Evolutionary conservation across 2,797 vertebrate genomes (phyloP), one percentile per base, ranked within the genome.

Genomic region (Sylvia borin): DNA sequence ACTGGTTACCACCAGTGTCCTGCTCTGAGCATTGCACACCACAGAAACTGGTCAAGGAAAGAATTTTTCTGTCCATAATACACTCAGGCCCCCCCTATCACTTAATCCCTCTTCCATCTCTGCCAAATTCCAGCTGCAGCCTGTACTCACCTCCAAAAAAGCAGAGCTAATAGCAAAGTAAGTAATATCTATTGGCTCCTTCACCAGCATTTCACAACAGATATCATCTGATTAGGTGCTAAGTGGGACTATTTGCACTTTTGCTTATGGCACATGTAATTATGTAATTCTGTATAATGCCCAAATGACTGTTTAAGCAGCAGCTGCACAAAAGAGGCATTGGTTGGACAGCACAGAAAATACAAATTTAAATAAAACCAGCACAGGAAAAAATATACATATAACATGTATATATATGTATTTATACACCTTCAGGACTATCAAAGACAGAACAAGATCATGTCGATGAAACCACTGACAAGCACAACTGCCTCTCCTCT

Each of bases 191-290:
- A 20, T 50, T 92, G 92, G 95, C 89, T 94, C 61, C 75, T 87
- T 48, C 3, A 0, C 77, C 92, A 90, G 74, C 74, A 74, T 97
- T 97, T 97, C 96, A 85, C 94, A 97, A 95, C 92, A 93, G 92
- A 88, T 86, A 93, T 20, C 70, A 24, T 40, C 92, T 95, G 95
- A 96, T 97, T 95, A 97, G 94, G 96, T 97, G 95, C 85, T 97
- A 96, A 97, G 94, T 93, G 71, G 92, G 92, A 92, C 92, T 96
- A 92, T 95, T 95, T 95, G 94, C 96, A 96, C 96, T 97, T 95
- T 93, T 94, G 94, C 94, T 96, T 94, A 88, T 87, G 67, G 83
- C 83, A 94, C 74, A 73, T 95, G 60, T 94, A 95, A 95, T 95
- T 97, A 94, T 88, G 83, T 95, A 95, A 96, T 95, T 95, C 88